A percentile compares a stretch with the other conserved stretches of the same genome.
phyloP scores from a whole-genome alignment of 2,888 invertebrate genomes.

The Nesidiocoris tenuis region DNA sequence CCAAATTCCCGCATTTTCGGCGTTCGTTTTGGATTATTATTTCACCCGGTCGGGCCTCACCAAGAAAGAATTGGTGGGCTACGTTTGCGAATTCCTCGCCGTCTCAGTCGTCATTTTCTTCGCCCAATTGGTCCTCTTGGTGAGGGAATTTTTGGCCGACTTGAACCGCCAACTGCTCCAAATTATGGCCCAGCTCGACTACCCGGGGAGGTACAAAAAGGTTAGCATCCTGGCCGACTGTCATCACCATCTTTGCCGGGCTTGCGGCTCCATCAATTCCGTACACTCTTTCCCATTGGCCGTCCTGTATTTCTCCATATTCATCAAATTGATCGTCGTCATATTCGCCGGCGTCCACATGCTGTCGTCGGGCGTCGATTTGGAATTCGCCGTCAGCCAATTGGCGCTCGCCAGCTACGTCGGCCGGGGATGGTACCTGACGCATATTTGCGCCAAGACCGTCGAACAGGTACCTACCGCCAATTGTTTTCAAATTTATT shows the following conservation, averaged over 20 bases:
- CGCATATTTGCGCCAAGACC: neutral
- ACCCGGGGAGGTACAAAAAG: neutral
- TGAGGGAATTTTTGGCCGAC: neutral
- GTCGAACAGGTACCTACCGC: slow-evolving; percentile 15
- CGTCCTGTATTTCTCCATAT: neutral
- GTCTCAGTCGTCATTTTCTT: slow-evolving; percentile 1
- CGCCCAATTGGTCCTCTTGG: neutral
- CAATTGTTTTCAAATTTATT: too few species aligned
- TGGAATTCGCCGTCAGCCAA: neutral
- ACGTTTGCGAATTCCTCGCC: neutral
- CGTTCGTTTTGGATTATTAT: neutral
- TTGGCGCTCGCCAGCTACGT: neutral
- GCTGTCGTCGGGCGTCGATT: neutral
- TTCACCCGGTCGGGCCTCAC: too few species aligned
- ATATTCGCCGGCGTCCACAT: neutral
- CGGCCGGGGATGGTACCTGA: neutral
- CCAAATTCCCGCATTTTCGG: neutral
- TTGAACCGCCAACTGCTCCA: neutral
- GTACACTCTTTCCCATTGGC: slow-evolving; percentile 1
- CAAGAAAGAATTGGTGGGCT: too few species aligned
- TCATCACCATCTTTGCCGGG: slow-evolving; percentile 3
- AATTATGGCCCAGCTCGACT: neutral
- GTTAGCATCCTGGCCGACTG: slow-evolving; percentile 19
- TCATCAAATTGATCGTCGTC: neutral
- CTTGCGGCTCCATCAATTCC: neutral